Evolutionary conservation across 2,113 vertebrate species (phyloP).

Genomic region (Heterochromis multidens): DNA sequence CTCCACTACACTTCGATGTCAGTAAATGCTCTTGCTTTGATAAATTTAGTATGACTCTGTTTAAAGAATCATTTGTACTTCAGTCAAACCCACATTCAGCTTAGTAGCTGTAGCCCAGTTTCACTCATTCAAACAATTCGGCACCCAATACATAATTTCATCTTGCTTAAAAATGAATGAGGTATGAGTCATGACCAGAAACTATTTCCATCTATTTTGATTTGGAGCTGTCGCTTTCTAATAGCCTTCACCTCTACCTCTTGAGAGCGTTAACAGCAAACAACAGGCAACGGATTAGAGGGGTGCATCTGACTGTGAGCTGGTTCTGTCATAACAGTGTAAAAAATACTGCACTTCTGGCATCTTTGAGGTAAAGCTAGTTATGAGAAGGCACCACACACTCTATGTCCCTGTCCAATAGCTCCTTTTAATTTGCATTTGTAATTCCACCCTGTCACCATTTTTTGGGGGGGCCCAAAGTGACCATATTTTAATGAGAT

Average conservation of each 20-base stretch:
- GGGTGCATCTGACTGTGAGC: not conserved
- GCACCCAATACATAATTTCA: not conserved
- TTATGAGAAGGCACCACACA: not conserved
- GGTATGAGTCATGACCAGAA: constrained; percentile 9
- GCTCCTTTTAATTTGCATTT: not conserved
- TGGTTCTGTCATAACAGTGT: not conserved
- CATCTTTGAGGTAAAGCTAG: not conserved
- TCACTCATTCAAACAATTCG: not conserved
- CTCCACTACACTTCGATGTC: not conserved
- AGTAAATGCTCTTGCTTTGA: not conserved
- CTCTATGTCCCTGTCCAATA: not conserved
- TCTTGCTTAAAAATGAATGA: constrained; percentile 42
- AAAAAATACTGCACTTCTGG: not conserved
- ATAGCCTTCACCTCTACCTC: not conserved
- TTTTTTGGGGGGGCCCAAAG: not conserved
- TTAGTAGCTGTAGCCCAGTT: not conserved
- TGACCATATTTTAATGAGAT: not conserved
- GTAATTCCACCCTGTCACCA: not conserved
- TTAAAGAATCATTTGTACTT: not conserved
- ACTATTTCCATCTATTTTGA: constrained; percentile 15
- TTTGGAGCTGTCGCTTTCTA: not conserved
- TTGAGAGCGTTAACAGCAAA: not conserved
- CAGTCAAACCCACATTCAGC: not conserved
- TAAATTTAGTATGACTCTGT: not conserved
- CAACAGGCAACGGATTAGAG: not conserved